Percentiles rank a stretch among this genome's conserved stretches.
Conservation (phyloP, 2,797 vertebrate species). For the Chelonia mydas region DNA sequence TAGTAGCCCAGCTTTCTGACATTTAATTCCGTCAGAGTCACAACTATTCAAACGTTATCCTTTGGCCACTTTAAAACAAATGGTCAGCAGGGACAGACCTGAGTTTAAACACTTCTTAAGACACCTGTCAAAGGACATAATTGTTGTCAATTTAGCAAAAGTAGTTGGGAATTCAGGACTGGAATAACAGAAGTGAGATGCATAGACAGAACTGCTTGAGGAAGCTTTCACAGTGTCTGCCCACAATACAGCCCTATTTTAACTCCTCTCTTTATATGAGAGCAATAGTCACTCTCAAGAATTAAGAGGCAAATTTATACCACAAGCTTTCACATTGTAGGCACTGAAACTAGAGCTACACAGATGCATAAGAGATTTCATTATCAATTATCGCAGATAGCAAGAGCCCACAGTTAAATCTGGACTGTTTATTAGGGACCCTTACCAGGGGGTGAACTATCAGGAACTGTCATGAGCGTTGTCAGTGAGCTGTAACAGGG, state of each 20-base stretch:
- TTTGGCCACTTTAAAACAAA: background rate
- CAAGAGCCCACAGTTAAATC: background rate
- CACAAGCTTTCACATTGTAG: background rate
- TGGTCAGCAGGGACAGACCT: background rate
- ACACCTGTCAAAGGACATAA: background rate
- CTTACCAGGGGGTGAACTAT: background rate
- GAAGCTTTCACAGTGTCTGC: background rate
- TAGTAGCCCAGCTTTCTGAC: conserved; percentile 16
- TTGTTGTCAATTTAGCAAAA: background rate
- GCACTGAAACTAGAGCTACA: background rate
- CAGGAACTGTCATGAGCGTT: background rate
- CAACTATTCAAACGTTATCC: background rate
- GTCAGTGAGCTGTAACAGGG: background rate
- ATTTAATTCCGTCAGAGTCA: background rate
- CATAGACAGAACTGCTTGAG: background rate
- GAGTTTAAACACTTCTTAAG: background rate
- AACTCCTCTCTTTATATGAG: background rate
- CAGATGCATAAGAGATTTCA: background rate
- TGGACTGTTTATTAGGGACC: background rate
- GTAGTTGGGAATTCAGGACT: background rate
- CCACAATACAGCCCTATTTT: background rate
- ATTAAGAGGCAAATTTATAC: background rate
- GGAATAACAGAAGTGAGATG: background rate
- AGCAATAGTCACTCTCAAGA: background rate
- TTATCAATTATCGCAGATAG: background rate